Evolutionary conservation across 53 echinoderm and acorn worm species (phyloP).

Genomic region (Henricia sp.): DNA sequence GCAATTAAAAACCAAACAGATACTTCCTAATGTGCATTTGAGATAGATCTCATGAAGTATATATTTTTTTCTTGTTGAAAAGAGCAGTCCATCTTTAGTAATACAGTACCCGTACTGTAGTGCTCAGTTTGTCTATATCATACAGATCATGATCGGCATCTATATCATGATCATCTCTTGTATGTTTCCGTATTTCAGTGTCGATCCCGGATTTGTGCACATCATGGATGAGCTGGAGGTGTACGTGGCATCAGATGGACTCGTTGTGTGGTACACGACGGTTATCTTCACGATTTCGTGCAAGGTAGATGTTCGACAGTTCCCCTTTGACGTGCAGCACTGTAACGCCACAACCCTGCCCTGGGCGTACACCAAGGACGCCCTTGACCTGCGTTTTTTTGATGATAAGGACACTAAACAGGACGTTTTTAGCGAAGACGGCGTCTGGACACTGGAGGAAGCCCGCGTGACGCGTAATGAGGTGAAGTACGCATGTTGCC

Average conservation of each 20-base stretch:
- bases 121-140: too few species aligned
- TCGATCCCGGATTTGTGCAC: conserved; percentile 54
- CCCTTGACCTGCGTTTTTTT: conserved; percentile 43
- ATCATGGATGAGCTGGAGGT: conserved; percentile 32
- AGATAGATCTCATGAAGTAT: too few species aligned
- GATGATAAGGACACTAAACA: conserved; percentile 64
- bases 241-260: conserved; percentile 48
- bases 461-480: conserved; percentile 15
- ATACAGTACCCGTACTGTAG: too few species aligned
- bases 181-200: conserved; percentile 25
- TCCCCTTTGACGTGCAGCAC: conserved; percentile 75
- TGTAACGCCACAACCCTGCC: conserved; percentile 65
- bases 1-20: not conserved
- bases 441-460: conserved; percentile 72
- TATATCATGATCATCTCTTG: too few species aligned
- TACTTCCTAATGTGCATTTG: too few species aligned
- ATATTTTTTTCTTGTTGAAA: too few species aligned
- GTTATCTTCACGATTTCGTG: conserved; percentile 67
- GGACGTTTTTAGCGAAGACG: conserved; percentile 68
- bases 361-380: conserved; percentile 56
- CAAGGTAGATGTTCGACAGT: conserved; percentile 67
- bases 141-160: not conserved
- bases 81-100: too few species aligned
- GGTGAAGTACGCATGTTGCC: conserved; percentile 71
- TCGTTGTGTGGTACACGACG: conserved; percentile 64